Evolutionary conservation across 2,113 vertebrate species (phyloP).

Genomic region (Porphyrio hochstetteri): DNA sequence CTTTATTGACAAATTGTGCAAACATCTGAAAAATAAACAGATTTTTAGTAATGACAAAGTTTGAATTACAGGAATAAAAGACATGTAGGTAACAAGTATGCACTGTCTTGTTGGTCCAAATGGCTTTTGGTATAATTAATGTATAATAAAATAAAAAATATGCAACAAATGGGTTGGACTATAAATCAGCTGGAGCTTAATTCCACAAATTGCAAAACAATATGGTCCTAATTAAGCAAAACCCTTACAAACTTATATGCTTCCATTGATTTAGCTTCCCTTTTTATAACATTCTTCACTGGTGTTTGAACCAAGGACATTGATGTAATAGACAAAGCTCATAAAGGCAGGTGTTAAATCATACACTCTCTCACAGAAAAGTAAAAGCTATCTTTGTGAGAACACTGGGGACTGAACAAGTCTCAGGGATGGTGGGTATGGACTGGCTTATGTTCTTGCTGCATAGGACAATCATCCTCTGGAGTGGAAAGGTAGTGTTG

Average conservation of each 20-base stretch:
- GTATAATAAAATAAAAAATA: not conserved
- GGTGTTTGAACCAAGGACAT: not conserved
- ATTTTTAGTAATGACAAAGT: not conserved
- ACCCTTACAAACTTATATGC: not conserved
- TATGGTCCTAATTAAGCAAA: not conserved
- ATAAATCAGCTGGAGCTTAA: not conserved
- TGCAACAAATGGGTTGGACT: not conserved
- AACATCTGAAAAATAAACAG: not conserved
- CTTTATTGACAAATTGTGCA: not conserved
- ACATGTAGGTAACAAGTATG: not conserved
- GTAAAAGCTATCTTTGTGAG: not conserved
- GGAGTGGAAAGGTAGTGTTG: fast-evolving
- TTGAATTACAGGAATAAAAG: not conserved
- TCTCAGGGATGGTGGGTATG: fast-evolving
- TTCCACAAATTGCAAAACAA: not conserved
- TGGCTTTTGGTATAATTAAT: not conserved
- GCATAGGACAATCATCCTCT: not conserved
- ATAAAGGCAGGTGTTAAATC: not conserved
- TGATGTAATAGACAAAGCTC: not conserved
- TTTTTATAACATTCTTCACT: not conserved
- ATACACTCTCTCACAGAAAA: not conserved
- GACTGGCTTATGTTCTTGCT: not conserved
- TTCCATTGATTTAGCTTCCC: not conserved
- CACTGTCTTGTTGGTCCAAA: not conserved
- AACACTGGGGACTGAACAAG: not conserved